A percentile compares a stretch with the other conserved stretches of the same genome.
These are phyloP conservation scores for Vidua chalybeata DNA, from an alignment of 2,113 vertebrate genomes.

Conservation along the genomic window DNA sequence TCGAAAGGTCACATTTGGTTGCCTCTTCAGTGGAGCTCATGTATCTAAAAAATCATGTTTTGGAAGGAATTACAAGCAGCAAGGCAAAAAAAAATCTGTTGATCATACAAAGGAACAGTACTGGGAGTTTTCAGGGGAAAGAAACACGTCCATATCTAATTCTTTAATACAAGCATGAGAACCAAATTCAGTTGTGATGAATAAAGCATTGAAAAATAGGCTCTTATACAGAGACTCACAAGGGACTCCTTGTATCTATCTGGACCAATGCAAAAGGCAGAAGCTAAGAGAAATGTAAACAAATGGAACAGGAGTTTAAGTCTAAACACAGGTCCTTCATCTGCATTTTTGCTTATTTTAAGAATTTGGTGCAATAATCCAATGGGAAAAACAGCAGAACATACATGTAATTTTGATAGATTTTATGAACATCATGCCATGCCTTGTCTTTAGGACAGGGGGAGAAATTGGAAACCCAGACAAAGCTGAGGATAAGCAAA, in stretches of 20 bases:
- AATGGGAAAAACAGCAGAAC: background rate
- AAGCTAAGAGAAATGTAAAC: background rate
- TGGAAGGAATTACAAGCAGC: background rate
- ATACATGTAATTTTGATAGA: background rate
- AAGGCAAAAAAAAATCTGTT: background rate
- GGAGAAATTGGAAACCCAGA: background rate
- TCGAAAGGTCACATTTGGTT: background rate
- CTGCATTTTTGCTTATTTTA: background rate
- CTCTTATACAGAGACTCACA: background rate
- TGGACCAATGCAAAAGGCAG: background rate
- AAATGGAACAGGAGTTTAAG: background rate
- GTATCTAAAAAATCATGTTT: background rate
- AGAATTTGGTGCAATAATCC: background rate
- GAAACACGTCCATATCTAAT: background rate
- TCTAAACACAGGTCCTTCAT: background rate
- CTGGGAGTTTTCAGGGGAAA: background rate
- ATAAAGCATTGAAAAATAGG: background rate
- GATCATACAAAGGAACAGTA: background rate
- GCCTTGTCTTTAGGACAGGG: background rate
- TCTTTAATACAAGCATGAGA: background rate
- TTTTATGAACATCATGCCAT: background rate
- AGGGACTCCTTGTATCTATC: background rate
- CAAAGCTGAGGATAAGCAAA: background rate
- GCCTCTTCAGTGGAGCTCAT: background rate
- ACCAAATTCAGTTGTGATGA: background rate